These are phyloP conservation scores for Thereva unica DNA, from an alignment of 2,888 invertebrate genomes.

Conservation along the genomic window DNA sequence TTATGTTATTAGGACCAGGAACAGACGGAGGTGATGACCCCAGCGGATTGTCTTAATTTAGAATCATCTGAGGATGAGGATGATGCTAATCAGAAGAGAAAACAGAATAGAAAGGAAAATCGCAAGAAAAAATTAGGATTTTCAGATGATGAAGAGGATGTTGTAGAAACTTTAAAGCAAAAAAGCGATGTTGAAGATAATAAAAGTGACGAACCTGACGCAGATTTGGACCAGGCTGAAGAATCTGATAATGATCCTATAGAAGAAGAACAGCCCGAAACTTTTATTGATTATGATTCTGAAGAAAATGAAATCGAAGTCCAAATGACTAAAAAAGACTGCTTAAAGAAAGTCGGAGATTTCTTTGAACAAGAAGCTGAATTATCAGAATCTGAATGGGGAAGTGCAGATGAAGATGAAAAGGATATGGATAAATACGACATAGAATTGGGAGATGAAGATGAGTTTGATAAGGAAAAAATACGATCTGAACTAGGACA, in stretches of 20 bases:
- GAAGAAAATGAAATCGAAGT: slow-evolving; percentile 78
- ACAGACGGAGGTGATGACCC: not conserved
- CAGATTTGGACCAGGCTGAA: no score
- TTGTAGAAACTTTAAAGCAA: no score
- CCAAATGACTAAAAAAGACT: slow-evolving; percentile 52
- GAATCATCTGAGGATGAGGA: slow-evolving; percentile 22
- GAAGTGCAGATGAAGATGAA: slow-evolving; percentile 87
- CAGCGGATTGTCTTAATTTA: not conserved
- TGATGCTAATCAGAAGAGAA: not conserved
- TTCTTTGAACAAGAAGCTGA: slow-evolving; percentile 93
- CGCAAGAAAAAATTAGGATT: slow-evolving; percentile 10
- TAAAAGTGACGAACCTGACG: no score
- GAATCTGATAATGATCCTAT: not conserved
- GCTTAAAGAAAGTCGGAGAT: slow-evolving; percentile 62
- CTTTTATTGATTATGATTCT: slow-evolving; percentile 75
- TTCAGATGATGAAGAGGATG: slow-evolving; percentile 17
- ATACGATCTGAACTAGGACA: slow-evolving; percentile 78
- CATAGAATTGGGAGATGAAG: slow-evolving; percentile 81
- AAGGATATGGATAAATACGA: slow-evolving; percentile 78
- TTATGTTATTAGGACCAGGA: not conserved
- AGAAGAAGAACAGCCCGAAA: not conserved
- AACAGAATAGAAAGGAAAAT: not conserved
- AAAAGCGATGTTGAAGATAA: no score
- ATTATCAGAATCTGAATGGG: slow-evolving; percentile 88
- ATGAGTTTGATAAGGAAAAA: slow-evolving; percentile 78